These are phyloP conservation scores for Eristalis pertinax DNA, from an alignment of 2,888 invertebrate genomes.

Conservation along the genomic window DNA sequence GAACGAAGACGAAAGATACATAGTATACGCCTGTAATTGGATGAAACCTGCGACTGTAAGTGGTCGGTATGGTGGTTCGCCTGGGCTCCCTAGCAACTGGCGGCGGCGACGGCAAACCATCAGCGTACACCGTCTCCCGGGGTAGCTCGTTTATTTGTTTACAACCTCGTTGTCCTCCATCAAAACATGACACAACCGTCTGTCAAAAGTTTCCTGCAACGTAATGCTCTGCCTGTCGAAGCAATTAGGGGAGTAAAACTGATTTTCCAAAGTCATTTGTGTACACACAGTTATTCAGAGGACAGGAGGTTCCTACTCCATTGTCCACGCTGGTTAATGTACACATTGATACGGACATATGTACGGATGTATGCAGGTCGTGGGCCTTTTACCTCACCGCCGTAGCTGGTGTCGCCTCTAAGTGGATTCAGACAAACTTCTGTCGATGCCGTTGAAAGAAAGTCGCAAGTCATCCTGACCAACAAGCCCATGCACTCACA, in stretches of 20 bases:
- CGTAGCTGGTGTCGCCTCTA: constrained; percentile 37
- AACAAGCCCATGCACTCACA: constrained; percentile 10
- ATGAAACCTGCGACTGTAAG: constrained; percentile 57
- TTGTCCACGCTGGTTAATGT: background rate
- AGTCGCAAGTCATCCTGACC: constrained; percentile 60
- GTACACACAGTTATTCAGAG: constrained; percentile 51
- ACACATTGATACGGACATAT: background rate
- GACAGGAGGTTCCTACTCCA: constrained; percentile 37
- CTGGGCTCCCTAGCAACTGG: constrained; percentile 7
- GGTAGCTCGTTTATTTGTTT: constrained; percentile 63
- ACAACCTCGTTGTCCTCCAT: constrained; percentile 71
- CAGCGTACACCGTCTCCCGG: constrained; percentile 11
- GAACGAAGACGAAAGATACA: constrained; percentile 3
- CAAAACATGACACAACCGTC: constrained; percentile 68
- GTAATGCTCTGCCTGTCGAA: constrained; percentile 54
- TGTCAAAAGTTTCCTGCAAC: constrained; percentile 62
- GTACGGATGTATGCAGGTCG: background rate
- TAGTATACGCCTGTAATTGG: constrained; percentile 54
- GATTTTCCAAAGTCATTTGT: constrained; percentile 71
- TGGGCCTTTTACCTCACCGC: background rate
- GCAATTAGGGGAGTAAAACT: constrained; percentile 70
- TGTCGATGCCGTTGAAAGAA: constrained; percentile 26
- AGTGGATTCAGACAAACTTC: constrained; percentile 50
- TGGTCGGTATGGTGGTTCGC: constrained; percentile 40
- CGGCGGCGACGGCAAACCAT: background rate